Evolutionary conservation across 2,113 vertebrate species (phyloP).

Genomic region (Phalacrocorax aristotelis): DNA sequence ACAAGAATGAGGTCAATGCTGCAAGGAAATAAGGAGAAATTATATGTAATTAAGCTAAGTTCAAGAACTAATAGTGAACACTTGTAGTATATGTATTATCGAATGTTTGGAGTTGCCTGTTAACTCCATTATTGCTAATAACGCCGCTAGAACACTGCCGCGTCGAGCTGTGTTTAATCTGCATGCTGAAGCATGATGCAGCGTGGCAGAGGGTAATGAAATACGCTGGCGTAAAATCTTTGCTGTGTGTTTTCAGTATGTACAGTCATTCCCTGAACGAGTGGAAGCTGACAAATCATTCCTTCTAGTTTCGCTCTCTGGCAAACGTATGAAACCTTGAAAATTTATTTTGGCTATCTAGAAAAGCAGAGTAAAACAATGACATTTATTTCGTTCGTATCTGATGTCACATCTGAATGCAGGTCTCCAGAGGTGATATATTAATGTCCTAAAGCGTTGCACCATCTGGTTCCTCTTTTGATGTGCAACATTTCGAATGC

Average conservation of each 20-base stretch:
- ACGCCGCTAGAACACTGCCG: background rate
- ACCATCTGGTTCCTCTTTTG: conserved; percentile 53
- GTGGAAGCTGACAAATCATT: background rate
- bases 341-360: conserved; percentile 24
- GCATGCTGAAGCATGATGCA: background rate
- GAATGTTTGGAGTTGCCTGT: conserved; percentile 23
- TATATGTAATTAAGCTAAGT: conserved; percentile 1
- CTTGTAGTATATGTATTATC: background rate
- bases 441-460: conserved; percentile 54
- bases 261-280: background rate
- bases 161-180: background rate
- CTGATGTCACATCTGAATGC: conserved; percentile 42
- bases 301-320: background rate
- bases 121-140: background rate
- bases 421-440: conserved; percentile 56
- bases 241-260: background rate
- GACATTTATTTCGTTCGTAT: background rate
- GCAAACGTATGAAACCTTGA: background rate
- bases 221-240: background rate
- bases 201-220: conserved; percentile 2
- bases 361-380: background rate
- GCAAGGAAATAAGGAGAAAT: background rate
- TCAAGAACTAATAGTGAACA: background rate
- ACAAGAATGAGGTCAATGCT: background rate
- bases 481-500: background rate